Conservation (phyloP, 1,140 invertebrate genomes). For the Cotesia chilonis region DNA sequence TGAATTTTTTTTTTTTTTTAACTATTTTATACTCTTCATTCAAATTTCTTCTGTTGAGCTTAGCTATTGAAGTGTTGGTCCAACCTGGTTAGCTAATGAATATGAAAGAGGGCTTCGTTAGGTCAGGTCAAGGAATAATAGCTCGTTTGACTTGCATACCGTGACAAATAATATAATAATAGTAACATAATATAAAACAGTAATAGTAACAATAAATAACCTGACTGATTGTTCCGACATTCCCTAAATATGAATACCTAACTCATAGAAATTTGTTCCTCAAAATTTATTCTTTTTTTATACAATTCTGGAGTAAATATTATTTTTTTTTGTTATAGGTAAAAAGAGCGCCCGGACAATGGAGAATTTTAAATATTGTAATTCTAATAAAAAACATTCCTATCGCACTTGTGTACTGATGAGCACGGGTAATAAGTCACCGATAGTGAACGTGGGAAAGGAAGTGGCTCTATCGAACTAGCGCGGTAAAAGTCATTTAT, state of each 20-base stretch:
- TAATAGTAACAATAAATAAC: not conserved
- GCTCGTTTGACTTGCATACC: conserved; percentile 62
- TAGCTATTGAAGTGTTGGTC: conserved; percentile 37
- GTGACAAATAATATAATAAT: conserved; percentile 48
- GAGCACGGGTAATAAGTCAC: conserved; percentile 48
- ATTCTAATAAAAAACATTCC: conserved; percentile 6
- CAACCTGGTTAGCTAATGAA: conserved; percentile 56
- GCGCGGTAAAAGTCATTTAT: conserved; percentile 8
- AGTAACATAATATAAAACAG: no score
- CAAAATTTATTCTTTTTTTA: conserved; percentile 20
- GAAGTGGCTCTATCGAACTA: conserved; percentile 46
- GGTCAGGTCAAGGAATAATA: conserved; percentile 66
- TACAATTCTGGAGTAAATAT: not conserved
- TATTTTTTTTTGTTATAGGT: not conserved
- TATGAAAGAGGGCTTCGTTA: conserved; percentile 62
- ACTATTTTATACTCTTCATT: not conserved
- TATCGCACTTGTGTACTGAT: conserved; percentile 10
- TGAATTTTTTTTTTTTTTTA: not conserved
- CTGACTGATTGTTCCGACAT: conserved; percentile 5
- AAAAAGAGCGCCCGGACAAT: no score
- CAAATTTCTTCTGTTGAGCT: conserved; percentile 27
- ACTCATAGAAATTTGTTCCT: conserved; percentile 25
- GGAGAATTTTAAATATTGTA: not conserved
- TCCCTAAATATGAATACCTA: no score
- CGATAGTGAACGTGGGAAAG: conserved; percentile 63